A percentile compares a stretch with the other conserved stretches of the same genome.
Conservation (phyloP, 2,113 vertebrate species). For the Halcyon senegalensis region DNA sequence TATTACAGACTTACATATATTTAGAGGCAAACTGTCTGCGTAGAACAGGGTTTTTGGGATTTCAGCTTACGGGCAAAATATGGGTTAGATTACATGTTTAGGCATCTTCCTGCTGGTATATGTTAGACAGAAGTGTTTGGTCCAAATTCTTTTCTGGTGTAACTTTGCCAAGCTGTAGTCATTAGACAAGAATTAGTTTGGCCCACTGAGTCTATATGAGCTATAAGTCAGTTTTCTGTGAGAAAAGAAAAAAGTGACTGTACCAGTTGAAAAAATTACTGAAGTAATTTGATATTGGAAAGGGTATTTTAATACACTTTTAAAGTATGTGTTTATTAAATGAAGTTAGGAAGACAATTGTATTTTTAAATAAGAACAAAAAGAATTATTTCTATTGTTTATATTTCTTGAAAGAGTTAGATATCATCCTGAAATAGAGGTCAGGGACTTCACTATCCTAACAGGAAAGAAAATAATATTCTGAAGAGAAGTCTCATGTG, state of each 20-base stretch:
- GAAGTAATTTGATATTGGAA: not conserved
- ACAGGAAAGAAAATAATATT: not conserved
- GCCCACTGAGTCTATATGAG: not conserved
- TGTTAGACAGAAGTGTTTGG: not conserved
- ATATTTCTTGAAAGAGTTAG: not conserved
- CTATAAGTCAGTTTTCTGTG: not conserved
- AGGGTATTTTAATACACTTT: not conserved
- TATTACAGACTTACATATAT: not conserved
- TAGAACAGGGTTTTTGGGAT: not conserved
- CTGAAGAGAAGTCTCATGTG: not conserved
- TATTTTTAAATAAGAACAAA: not conserved
- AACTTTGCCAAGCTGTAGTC: not conserved
- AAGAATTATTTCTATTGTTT: not conserved
- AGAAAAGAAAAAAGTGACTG: not conserved
- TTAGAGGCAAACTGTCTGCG: not conserved
- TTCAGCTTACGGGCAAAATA: not conserved
- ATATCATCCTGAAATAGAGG: not conserved
- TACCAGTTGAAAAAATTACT: not conserved
- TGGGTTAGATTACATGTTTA: not conserved
- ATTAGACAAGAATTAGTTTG: not conserved
- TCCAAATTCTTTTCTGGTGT: not conserved
- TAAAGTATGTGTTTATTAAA: not conserved
- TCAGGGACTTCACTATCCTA: not conserved
- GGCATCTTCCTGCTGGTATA: not conserved
- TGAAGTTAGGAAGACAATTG: fast-evolving